These are phyloP conservation scores for Cottus gobio DNA, from an alignment of 2,113 vertebrate genomes.

Conservation along the genomic window DNA sequence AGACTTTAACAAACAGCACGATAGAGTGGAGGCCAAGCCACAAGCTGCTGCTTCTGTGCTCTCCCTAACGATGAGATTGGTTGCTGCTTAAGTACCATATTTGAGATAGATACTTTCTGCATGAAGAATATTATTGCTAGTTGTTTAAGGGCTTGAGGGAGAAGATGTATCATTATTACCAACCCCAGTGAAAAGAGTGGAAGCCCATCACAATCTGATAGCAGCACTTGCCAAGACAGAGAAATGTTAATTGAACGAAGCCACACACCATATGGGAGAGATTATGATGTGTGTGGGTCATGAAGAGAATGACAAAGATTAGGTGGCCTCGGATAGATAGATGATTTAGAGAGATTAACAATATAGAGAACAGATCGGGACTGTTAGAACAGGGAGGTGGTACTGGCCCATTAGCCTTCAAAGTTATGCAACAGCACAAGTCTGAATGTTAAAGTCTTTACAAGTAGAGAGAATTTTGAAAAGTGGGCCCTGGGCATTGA, in stretches of 20 bases:
- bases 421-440: conserved; percentile 54
- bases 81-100: conserved; percentile 77
- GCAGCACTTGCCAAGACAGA: conserved; percentile 62
- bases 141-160: conserved; percentile 79
- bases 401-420: conserved; percentile 39
- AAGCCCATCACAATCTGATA: conserved; percentile 78
- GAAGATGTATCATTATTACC: conserved; percentile 84
- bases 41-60: conserved; percentile 51
- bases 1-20: conserved; percentile 19
- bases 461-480: conserved; percentile 35
- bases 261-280: conserved; percentile 82
- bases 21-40: conserved; percentile 18
- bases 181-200: conserved; percentile 72
- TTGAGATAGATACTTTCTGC: conserved; percentile 82
- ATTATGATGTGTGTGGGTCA: conserved; percentile 76
- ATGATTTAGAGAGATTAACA: conserved; percentile 68
- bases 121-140: conserved; percentile 87
- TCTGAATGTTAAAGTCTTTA: conserved; percentile 23
- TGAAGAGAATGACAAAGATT: conserved; percentile 78
- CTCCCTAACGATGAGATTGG: conserved; percentile 61
- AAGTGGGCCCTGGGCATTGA: conserved; percentile 15
- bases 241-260: conserved; percentile 76
- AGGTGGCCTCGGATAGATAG: conserved; percentile 62
- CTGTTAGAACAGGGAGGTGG: conserved; percentile 6
- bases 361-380: conserved; percentile 55